These are phyloP conservation scores for Haliclystus octoradiatus DNA, from an alignment of 30 jellyfish, hydroid and myxozoan genomes.

Conservation along the genomic window DNA sequence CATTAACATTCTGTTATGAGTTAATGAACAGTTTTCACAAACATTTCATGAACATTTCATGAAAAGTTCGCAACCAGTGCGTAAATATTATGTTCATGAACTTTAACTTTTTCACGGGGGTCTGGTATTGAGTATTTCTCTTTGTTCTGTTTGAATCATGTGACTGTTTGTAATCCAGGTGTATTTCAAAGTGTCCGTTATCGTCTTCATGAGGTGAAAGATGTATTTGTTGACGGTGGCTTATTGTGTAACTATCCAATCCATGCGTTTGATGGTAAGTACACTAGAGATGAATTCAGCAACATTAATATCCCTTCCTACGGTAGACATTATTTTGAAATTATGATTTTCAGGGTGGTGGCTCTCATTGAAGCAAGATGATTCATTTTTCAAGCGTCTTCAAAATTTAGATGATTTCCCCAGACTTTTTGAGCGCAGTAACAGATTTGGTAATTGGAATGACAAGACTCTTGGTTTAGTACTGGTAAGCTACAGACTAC, in stretches of 20 bases:
- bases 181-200: slow-evolving; percentile 87
- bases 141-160: background rate
- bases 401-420: slow-evolving; percentile 92
- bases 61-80: no score
- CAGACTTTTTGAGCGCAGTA: slow-evolving; percentile 55
- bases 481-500: slow-evolving; percentile 39
- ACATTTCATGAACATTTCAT: no score
- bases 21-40: no score
- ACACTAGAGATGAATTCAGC: background rate
- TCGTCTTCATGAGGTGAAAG: slow-evolving; percentile 56
- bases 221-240: slow-evolving; percentile 91
- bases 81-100: no score
- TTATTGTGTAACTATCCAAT: slow-evolving; percentile 85
- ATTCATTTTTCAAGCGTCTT: slow-evolving; percentile 60
- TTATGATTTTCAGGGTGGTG: slow-evolving; percentile 73
- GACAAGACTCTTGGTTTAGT: slow-evolving; percentile 69
- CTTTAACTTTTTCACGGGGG: no score
- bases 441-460: slow-evolving; percentile 93
- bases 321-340: background rate
- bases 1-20: no score
- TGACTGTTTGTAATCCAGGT: slow-evolving; percentile 25
- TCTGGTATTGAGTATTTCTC: no score
- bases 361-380: slow-evolving; percentile 81
- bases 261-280: slow-evolving; percentile 93
- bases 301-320: no score